Evolutionary conservation across 2,888 invertebrate species (phyloP).

Genomic region (Acronicta aceris): DNA sequence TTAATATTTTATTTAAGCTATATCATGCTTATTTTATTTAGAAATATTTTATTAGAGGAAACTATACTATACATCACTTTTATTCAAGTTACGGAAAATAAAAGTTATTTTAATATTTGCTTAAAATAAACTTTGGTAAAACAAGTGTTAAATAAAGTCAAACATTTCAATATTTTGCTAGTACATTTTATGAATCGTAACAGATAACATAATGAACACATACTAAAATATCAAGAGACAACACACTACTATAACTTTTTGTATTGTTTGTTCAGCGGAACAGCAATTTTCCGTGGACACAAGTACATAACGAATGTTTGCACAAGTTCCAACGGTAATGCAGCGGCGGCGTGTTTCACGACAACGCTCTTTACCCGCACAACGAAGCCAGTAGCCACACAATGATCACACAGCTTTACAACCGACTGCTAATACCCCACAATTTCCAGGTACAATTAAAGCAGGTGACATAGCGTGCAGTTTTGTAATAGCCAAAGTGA

Average conservation of each 20-base stretch:
- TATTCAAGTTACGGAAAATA: not conserved
- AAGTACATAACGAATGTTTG: conserved; percentile 64
- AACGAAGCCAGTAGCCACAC: conserved; percentile 41
- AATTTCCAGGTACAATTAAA: conserved; percentile 58
- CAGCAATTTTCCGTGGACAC: conserved; percentile 61
- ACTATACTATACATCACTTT: no score
- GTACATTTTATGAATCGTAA: conserved; percentile 29
- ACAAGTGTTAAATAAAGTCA: conserved; percentile 22
- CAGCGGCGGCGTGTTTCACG: conserved; percentile 39
- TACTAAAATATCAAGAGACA: conserved; percentile 52
- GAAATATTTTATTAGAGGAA: no score
- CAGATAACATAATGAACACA: conserved; percentile 56
- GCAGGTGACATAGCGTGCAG: conserved; percentile 36
- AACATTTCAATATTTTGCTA: conserved; percentile 12
- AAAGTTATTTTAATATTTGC: conserved; percentile 1
- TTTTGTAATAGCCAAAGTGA: conserved; percentile 39
- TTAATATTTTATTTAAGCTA: not conserved
- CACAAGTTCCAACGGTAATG: conserved; percentile 57
- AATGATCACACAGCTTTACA: conserved; percentile 41
- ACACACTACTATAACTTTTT: conserved; percentile 53
- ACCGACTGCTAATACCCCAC: conserved; percentile 47
- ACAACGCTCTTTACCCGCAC: conserved; percentile 40
- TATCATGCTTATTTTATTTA: not conserved
- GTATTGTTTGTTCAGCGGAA: conserved; percentile 49
- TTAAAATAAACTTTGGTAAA: conserved; percentile 6